Percentiles rank a stretch among this genome's conserved stretches.
Evolutionary conservation across 2,888 invertebrate species (phyloP).

Genomic region (Ichneumoninae sp.): DNA sequence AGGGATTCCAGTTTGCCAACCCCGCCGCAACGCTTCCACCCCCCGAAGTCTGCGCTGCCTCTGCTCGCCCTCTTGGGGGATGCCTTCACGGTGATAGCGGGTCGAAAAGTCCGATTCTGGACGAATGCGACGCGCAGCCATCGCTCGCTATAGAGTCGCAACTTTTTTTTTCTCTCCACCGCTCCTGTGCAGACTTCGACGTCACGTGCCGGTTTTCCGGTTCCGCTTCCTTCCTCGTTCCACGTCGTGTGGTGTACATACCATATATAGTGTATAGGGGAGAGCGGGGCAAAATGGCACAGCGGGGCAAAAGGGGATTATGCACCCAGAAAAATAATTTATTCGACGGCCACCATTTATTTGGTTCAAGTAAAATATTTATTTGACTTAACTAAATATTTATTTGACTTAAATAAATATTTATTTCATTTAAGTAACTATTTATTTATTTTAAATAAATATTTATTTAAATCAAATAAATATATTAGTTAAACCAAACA

Average conservation of each 20-base stretch:
- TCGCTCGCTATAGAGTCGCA: constrained; percentile 15
- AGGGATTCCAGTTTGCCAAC: constrained; percentile 24
- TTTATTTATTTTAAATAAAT: no score
- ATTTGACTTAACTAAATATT: no score
- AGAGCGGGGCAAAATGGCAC: no score
- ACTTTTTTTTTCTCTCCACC: constrained; percentile 37
- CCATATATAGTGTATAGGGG: background rate
- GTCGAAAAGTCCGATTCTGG: constrained; percentile 38
- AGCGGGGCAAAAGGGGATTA: no score
- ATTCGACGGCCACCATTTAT: no score
- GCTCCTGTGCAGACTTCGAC: constrained; percentile 30
- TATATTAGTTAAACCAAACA: no score
- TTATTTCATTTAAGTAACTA: no score
- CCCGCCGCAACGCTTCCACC: background rate
- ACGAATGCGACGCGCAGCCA: constrained; percentile 18
- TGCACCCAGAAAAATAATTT: no score
- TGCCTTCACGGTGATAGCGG: constrained; percentile 35
- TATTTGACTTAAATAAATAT: no score
- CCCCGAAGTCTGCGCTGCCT: constrained; percentile 5
- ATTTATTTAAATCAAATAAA: no score
- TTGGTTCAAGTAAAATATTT: no score
- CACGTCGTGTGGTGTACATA: background rate
- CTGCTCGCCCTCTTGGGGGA: constrained; percentile 46
- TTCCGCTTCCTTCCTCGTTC: constrained; percentile 41
- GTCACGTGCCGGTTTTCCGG: constrained; percentile 60